These are phyloP conservation scores for Ameiurus melas DNA, from an alignment of 2,113 vertebrate species.

Conservation along the genomic window DNA sequence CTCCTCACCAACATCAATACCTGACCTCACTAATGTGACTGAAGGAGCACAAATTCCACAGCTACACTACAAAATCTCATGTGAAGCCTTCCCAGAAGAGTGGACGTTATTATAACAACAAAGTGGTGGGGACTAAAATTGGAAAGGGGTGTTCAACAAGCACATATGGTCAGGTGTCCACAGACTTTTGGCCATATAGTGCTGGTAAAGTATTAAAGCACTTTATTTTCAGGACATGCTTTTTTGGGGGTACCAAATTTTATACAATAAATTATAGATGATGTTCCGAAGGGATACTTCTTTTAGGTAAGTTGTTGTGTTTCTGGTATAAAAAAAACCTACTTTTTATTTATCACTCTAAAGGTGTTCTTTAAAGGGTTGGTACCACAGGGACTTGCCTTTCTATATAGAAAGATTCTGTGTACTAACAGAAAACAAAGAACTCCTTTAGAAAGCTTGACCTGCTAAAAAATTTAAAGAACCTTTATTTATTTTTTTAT, in stretches of 20 bases:
- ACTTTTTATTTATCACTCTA: neutral
- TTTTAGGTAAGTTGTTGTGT: neutral
- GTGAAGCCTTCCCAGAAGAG: neutral
- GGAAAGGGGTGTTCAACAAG: neutral
- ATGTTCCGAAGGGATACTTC: neutral
- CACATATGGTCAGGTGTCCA: neutral
- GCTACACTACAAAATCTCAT: neutral
- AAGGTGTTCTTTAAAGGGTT: neutral
- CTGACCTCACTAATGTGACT: neutral
- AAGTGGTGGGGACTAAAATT: neutral
- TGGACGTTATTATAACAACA: neutral
- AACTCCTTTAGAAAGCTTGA: neutral
- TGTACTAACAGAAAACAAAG: neutral
- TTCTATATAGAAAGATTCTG: neutral
- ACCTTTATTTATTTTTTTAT: neutral
- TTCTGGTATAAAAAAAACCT: neutral
- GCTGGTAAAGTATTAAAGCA: neutral
- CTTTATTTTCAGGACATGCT: neutral
- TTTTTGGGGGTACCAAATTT: neutral
- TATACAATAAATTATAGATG: neutral
- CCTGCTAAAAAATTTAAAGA: neutral
- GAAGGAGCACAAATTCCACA: neutral
- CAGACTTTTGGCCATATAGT: neutral
- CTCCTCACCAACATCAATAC: neutral
- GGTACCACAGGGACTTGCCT: neutral